phyloP scores from a whole-genome alignment of 1,140 invertebrate genomes.

The Drosophila nasuta region DNA sequence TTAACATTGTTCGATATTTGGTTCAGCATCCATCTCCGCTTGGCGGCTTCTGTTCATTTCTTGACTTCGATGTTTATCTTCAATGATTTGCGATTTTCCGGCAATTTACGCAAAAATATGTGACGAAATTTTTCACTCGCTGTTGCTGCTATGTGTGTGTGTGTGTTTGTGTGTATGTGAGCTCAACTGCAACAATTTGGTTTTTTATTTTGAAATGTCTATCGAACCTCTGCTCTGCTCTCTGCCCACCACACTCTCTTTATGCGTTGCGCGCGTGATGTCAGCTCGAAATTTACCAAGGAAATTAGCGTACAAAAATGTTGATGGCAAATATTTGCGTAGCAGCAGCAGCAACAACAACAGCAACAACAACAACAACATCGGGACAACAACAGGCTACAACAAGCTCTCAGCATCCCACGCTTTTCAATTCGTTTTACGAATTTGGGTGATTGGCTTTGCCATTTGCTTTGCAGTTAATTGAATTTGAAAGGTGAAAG shows the following conservation, averaged over 20 bases:
- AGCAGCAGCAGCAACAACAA: constrained; percentile 17
- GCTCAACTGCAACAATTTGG: constrained; percentile 73
- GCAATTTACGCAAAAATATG: constrained; percentile 84
- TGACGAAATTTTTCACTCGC: constrained; percentile 75
- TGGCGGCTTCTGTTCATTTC: constrained; percentile 73
- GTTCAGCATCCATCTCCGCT: constrained; percentile 46
- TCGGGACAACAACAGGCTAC: constrained; percentile 2
- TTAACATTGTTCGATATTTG: constrained; percentile 83
- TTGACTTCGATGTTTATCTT: constrained; percentile 82
- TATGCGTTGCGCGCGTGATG: constrained; percentile 78
- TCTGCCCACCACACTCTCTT: constrained; percentile 26
- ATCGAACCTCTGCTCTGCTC: constrained; percentile 23
- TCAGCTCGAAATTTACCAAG: constrained; percentile 74
- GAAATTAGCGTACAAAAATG: constrained; percentile 82
- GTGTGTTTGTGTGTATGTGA: constrained; percentile 37
- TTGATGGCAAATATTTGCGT: constrained; percentile 80
- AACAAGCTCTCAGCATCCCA: constrained; percentile 59
- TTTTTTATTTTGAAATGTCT: constrained; percentile 75
- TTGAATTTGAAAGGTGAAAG: constrained; percentile 83
- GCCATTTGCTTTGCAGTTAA: constrained; percentile 77
- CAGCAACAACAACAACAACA: not conserved
- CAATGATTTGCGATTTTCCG: constrained; percentile 83
- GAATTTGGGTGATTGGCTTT: constrained; percentile 78
- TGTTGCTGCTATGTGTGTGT: constrained; percentile 4
- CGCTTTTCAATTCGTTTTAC: constrained; percentile 77